phyloP scores from a whole-genome alignment of 2,113 vertebrate species.

The Pyrgilauda ruficollis region DNA sequence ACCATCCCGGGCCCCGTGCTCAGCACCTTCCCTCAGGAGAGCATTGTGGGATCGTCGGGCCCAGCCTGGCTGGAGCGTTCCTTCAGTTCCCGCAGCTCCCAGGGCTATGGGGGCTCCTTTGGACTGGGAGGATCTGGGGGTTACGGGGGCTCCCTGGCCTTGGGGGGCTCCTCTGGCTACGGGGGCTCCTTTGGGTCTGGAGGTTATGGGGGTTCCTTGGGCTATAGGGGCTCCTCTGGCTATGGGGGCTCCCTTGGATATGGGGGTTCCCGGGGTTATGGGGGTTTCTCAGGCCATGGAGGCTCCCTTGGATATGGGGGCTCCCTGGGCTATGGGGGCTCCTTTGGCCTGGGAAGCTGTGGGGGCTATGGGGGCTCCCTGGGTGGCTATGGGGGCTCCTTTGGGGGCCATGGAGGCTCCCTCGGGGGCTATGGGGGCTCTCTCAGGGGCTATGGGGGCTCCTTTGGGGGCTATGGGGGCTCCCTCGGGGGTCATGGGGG shows the following conservation, averaged over 20 bases:
- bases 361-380: too few relatives aligned
- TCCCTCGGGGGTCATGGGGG: neutral
- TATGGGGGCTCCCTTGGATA: too few relatives aligned
- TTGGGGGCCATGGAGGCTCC: too few relatives aligned
- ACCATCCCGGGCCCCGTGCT: neutral
- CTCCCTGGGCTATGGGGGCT: too few relatives aligned
- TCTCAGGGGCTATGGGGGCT: neutral
- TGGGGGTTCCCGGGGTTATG: too few relatives aligned
- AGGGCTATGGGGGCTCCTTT: neutral
- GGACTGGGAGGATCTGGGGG: neutral
- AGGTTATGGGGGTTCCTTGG: neutral
- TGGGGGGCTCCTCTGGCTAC: neutral
- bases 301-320: too few relatives aligned
- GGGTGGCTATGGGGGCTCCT: too few relatives aligned
- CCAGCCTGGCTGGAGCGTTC: neutral
- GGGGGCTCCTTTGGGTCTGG: neutral
- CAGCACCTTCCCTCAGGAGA: neutral
- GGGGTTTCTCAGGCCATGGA: too few relatives aligned
- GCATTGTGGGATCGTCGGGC: neutral
- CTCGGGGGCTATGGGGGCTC: too few relatives aligned
- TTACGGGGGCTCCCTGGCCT: neutral
- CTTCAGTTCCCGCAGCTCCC: neutral
- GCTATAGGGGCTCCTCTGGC: neutral
- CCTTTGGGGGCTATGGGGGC: neutral
- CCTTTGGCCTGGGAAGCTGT: too few relatives aligned